A percentile compares a stretch with the other conserved stretches of the same genome.
Conservation (phyloP, 1,140 invertebrate species). For the Orchestia grillus region DNA sequence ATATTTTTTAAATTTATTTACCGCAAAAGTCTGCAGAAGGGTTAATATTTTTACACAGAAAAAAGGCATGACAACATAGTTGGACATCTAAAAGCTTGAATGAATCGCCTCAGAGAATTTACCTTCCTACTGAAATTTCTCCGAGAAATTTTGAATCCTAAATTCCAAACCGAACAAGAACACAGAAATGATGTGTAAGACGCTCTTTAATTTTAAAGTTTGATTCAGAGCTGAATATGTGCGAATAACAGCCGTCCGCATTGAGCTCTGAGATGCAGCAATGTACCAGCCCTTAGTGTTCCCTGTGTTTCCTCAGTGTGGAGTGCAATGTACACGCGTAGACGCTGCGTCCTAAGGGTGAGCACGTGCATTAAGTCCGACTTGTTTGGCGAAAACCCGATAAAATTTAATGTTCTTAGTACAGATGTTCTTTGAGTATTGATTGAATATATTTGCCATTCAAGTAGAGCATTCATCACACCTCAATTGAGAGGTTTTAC, state of each 20-base stretch:
- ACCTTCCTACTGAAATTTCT: neutral
- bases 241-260: neutral
- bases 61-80: neutral
- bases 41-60: neutral
- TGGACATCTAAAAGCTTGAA: neutral
- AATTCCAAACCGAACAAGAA: too few species aligned
- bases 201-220: neutral
- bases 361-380: too few species aligned
- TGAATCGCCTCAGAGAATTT: neutral
- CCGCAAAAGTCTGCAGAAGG: neutral
- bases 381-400: too few species aligned
- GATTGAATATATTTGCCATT: too few species aligned
- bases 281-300: neutral
- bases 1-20: neutral
- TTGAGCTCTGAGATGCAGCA: neutral
- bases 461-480: too few species aligned
- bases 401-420: too few species aligned
- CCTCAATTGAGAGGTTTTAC: too few species aligned
- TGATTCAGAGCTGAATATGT: neutral
- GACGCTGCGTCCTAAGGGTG: too few species aligned
- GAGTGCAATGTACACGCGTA: too few species aligned
- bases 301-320: too few species aligned
- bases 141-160: neutral
- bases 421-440: too few species aligned
- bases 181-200: neutral